Evolutionary conservation across 2,113 vertebrate genomes (phyloP), one percentile per base, ranked within the genome.

Genomic region (Leiothrix lutea): DNA sequence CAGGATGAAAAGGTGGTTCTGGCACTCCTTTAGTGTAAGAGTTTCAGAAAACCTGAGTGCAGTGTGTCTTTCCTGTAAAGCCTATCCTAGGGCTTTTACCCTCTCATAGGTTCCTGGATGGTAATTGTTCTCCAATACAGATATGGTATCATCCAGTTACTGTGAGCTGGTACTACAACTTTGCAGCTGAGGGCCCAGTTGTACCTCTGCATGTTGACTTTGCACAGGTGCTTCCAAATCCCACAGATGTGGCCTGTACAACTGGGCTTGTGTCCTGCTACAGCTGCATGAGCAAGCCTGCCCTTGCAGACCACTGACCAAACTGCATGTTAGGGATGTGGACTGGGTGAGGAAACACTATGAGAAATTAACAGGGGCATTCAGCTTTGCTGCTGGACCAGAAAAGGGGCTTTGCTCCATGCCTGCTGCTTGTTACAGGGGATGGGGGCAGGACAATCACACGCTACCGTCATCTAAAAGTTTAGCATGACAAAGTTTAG

Each of bases 391-490:
- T 81, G 5, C 19, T 35, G 12, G 31, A 70, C 28, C 38, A 88
- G 61, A 44, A 54, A 70, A 58, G 18, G 31, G 28, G 17, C 26
- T 92, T 89, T 72, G 56, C 35, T 87, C 26, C 19, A 33, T 8
- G 6, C 2, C 6, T n/a, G 17, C 42, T 83, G 56, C n/a, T 66
- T 70, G 50, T 54, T n/a, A 58, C 40, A 72, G 67, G 23, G 48
- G 40, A n/a, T 3, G 9, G 22, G 53, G 56, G 61, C 45, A 88
- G 38, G 19, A 22, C 25, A 60, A 38, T 14, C 8, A 10, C 22
- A 24, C 0, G 0, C 47, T 67, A 29, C 29, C 10, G 11, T 36
- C 25, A 45, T 50, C 20, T 74, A 19, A 45, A 74, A 74, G 72
- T 21, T 53, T 53, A 29, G 28, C 18, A 53, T 51, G 42, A 53